Evolutionary conservation across 2,888 invertebrate genomes (phyloP).

Genomic region (Drosophila hawaiiensis): DNA sequence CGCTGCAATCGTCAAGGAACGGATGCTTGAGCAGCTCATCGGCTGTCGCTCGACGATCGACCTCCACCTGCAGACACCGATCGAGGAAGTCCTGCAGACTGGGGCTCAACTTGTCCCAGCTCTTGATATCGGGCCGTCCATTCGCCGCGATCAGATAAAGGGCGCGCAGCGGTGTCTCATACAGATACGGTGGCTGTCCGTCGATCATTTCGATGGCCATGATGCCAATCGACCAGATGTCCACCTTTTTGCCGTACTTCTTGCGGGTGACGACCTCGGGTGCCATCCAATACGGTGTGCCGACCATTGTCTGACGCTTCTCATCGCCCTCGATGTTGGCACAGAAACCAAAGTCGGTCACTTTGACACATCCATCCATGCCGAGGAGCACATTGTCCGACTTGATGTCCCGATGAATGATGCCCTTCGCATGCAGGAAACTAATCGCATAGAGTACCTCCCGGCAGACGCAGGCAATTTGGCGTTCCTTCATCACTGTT

Average conservation of each 20-base stretch:
- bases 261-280: slow-evolving; percentile 97
- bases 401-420: slow-evolving; percentile 98
- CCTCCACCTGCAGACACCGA: slow-evolving; percentile 95
- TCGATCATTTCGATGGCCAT: slow-evolving; percentile 98
- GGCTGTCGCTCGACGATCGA: slow-evolving; percentile 94
- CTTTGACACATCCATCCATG: slow-evolving; percentile 96
- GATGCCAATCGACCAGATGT: slow-evolving; percentile 98
- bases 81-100: slow-evolving; percentile 94
- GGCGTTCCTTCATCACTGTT: slow-evolving; percentile 98
- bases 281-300: slow-evolving; percentile 99
- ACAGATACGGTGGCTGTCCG: slow-evolving; percentile 98
- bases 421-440: slow-evolving; percentile 95
- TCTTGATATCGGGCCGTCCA: slow-evolving; percentile 95
- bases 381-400: slow-evolving; percentile 98
- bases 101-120: slow-evolving; percentile 91
- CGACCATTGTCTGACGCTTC: slow-evolving; percentile 98
- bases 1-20: slow-evolving; percentile 94
- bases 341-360: slow-evolving; percentile 99
- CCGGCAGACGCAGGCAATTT: slow-evolving; percentile 97
- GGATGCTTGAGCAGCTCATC: slow-evolving; percentile 94
- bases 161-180: slow-evolving; percentile 96
- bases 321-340: slow-evolving; percentile 97
- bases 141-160: slow-evolving; percentile 98
- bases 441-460: slow-evolving; percentile 95
- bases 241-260: slow-evolving; percentile 96